A percentile compares a stretch with the other conserved stretches of the same genome.
Evolutionary conservation across 2,797 vertebrate genomes (phyloP).

Genomic region (Bucorvus abyssinicus): DNA sequence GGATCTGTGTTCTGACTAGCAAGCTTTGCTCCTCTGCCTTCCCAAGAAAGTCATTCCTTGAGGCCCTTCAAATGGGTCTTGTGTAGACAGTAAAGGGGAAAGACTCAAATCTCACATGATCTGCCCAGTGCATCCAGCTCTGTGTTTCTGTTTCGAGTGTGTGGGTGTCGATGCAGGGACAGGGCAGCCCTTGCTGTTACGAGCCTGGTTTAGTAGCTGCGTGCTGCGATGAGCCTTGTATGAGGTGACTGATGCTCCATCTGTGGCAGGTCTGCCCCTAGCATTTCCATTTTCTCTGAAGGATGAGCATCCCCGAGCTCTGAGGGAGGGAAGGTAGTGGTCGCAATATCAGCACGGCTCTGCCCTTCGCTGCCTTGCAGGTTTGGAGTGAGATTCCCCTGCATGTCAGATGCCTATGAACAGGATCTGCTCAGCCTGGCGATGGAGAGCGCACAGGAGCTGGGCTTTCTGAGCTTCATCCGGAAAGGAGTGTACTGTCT

Average conservation of each 20-base stretch:
- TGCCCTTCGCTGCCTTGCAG: conserved; percentile 59
- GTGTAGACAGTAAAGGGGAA: not conserved
- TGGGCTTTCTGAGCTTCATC: conserved; percentile 68
- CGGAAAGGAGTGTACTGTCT: conserved; percentile 85
- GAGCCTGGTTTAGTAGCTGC: not conserved
- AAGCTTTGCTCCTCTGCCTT: not conserved
- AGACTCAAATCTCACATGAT: not conserved
- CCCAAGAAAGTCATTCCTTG: not conserved
- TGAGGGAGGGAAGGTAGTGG: fast-evolving
- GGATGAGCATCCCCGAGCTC: not conserved
- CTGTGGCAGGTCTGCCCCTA: not conserved
- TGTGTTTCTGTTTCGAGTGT: not conserved
- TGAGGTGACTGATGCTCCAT: not conserved
- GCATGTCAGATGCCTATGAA: conserved; percentile 87
- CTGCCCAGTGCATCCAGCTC: not conserved
- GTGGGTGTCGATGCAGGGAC: not conserved
- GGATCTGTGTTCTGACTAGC: not conserved
- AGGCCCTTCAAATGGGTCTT: not conserved
- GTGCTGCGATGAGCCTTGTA: not conserved
- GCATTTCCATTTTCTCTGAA: not conserved
- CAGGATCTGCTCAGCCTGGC: conserved; percentile 69
- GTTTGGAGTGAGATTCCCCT: conserved; percentile 84
- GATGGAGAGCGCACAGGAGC: conserved; percentile 68
- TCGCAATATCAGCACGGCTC: not conserved
- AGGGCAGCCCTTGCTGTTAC: not conserved